These are phyloP conservation scores for Delia radicum DNA, from an alignment of 1,140 invertebrate species.

Conservation along the genomic window DNA sequence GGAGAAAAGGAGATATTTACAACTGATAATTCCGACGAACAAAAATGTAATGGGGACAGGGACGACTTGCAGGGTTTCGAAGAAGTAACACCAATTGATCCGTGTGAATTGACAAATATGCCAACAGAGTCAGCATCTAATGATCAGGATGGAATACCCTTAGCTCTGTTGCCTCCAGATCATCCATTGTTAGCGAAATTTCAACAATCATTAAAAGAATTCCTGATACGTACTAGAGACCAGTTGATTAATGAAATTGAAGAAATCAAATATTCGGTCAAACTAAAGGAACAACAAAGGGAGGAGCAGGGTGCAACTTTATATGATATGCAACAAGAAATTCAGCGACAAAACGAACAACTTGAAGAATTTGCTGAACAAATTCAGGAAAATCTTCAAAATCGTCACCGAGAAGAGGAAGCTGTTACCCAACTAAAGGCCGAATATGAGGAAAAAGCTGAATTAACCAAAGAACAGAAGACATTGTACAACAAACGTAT, in stretches of 20 bases:
- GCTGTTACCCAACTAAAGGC: conserved; percentile 46
- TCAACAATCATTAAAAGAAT: conserved; percentile 63
- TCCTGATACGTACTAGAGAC: conserved; percentile 61
- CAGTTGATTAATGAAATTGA: conserved; percentile 61
- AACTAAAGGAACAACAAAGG: conserved; percentile 53
- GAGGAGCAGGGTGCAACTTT: conserved; percentile 56
- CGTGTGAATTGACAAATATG: not conserved
- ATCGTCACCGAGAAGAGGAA: conserved; percentile 53
- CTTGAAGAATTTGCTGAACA: conserved; percentile 58
- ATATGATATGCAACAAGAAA: conserved; percentile 59
- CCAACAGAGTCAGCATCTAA: not conserved
- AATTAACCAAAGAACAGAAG: conserved; percentile 53
- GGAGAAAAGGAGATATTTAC: not conserved
- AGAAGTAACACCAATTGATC: not conserved
- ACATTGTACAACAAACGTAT: conserved; percentile 50
- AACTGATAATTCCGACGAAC: not conserved
- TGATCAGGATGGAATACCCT: not conserved
- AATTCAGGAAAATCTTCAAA: conserved; percentile 53
- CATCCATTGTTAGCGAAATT: conserved; percentile 67
- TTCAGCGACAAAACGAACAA: conserved; percentile 57
- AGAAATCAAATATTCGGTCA: conserved; percentile 56
- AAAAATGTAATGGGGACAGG: not conserved
- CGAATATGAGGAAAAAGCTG: conserved; percentile 49
- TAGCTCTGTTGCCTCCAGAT: conserved; percentile 56
- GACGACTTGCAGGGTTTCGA: not conserved